Evolutionary conservation across 2,113 vertebrate species (phyloP), one percentile per base, ranked within the genome.

Genomic region (Brachionichthys hirsutus): DNA sequence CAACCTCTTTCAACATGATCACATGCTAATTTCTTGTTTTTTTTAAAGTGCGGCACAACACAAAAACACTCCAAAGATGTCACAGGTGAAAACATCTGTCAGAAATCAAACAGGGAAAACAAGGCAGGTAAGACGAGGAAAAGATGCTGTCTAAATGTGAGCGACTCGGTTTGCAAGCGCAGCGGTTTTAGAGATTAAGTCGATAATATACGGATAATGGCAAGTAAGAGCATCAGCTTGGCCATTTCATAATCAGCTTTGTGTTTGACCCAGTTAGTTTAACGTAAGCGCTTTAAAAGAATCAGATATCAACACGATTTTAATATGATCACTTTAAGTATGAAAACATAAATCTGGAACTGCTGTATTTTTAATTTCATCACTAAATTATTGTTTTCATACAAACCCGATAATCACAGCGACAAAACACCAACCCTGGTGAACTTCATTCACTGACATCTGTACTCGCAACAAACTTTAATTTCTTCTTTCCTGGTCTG

Each of bases 211-310:
- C 1, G 30, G 14, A 22, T 43, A 65, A 72, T 72, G 45, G 79
- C 38, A 78, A 77, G 78, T 42, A 65, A 77, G 77, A 73, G 20
- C 45, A 0, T 54, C 49, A 16, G 43, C 67, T 53, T 68, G 40
- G 22, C 34, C 64, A 42, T 70, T 59, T 55, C 62, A 59, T 78
- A 83, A 85, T 82, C 80, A 74, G 70, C 63, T 83, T 75, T 76
- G 54, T 52, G 11, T 45, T 22, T 55, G n/a, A 66, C 35, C 54
- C 67, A 54, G 16, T 68, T n/a, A 22, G n/a, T n/a, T n/a, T n/a
- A n/a, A n/a, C n/a, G n/a, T n/a, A n/a, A n/a, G n/a, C n/a, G n/a
- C 38, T 40, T 40, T 11, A 40, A 40, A 40, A 40, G n/a, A n/a
- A n/a, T n/a, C n/a, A n/a, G n/a, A n/a, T n/a, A n/a, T n/a, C n/a